phyloP scores from a whole-genome alignment of 2,113 vertebrate genomes.

The Micronycteris hirsuta region DNA sequence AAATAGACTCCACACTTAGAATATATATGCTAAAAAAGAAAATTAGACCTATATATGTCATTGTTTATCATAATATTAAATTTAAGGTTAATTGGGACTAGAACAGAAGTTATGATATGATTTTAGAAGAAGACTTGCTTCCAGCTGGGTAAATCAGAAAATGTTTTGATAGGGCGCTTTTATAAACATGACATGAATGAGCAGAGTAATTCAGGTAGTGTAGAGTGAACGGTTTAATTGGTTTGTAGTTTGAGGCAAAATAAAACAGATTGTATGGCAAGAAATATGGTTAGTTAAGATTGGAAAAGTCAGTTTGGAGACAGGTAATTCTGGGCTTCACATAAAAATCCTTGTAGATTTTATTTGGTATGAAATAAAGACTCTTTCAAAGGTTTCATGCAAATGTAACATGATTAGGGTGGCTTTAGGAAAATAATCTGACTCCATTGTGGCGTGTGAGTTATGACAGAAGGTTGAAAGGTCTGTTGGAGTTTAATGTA shows the following conservation, averaged over 20 bases:
- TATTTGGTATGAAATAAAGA: slow-evolving; percentile 41
- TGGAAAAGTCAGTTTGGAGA: slow-evolving; percentile 43
- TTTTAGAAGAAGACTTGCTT: slow-evolving; percentile 9
- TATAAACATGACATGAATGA: slow-evolving; percentile 26
- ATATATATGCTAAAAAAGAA: background rate
- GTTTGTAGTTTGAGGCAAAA: slow-evolving; percentile 52
- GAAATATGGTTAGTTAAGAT: slow-evolving; percentile 60
- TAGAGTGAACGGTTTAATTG: slow-evolving; percentile 38
- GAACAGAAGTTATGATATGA: background rate
- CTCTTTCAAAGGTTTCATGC: slow-evolving; percentile 49
- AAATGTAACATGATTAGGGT: slow-evolving; percentile 29
- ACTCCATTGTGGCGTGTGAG: background rate
- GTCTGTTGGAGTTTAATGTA: background rate
- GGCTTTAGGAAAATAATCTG: slow-evolving; percentile 45
- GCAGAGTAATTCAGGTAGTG: slow-evolving; percentile 4
- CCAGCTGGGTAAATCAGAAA: background rate
- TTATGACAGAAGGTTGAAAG: background rate
- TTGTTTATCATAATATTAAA: slow-evolving; percentile 25
- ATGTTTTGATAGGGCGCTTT: background rate
- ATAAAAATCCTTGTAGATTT: slow-evolving; percentile 49
- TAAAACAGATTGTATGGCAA: slow-evolving; percentile 40
- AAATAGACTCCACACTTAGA: background rate
- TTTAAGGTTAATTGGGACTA: background rate
- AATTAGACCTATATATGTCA: background rate
- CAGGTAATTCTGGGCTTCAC: slow-evolving; percentile 34